Evolutionary conservation across 2,797 vertebrate species (phyloP), one percentile per base, ranked within the genome.

Genomic region (Sarcoramphus papa): DNA sequence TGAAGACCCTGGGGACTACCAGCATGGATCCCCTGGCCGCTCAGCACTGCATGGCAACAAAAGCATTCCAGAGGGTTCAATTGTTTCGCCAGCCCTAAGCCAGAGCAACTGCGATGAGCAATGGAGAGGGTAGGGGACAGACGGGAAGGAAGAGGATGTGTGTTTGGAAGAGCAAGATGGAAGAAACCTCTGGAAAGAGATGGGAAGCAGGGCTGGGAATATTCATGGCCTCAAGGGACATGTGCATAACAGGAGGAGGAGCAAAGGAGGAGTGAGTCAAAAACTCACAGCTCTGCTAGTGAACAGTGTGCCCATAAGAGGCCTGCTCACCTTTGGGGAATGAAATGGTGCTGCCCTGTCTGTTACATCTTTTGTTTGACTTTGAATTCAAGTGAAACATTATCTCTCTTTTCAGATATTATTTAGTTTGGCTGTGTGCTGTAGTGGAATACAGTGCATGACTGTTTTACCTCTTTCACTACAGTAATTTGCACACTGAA

Each of bases 1-100:
- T 43, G 2, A 85, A 92, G 72, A 91, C 88, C 73, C 92, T 48
- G 43, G 87, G 93, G 94, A 93, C 85, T 93, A 62, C 79, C 95
- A 75, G 94, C 78, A 48, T 37, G 59, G 91, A 95, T 97, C 96
- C 96, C 92, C 96, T 97, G 95, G 94, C 91, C 45, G 12, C 84
- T 92, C 92, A 75, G 77, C 90, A 84, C 93, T 94, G 67, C 89
- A 68, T 41, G 43, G 33, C 83, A 98, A 97, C 92, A 95, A 95
- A 97, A 96, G 83, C 91, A 95, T 97, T 97, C 88, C 95, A 83
- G 78, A 94, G 88, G 88, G 86, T 94, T 97, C 92, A 10, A 16
- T 75, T 96, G 80, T 97, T 97, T 96, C 69, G 50, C 85, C 95
- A 95, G 59, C 69, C 23, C 80, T 96, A 95, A 97, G 92, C 91